These are phyloP conservation scores for Ceratina japonica DNA, from an alignment of 1,140 invertebrate species.

Conservation along the genomic window DNA sequence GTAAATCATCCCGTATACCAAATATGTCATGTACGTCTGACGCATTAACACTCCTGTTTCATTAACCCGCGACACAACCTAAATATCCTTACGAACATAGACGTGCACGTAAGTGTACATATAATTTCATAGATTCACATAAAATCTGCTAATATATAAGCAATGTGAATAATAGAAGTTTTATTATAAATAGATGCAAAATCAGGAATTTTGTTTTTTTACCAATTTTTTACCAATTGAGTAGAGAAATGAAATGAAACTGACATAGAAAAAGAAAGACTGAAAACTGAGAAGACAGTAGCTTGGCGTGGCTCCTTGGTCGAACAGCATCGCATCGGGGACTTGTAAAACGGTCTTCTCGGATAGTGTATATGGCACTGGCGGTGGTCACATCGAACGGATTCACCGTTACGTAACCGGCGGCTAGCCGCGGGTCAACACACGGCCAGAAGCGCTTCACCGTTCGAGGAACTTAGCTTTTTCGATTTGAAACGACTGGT, in stretches of 20 bases:
- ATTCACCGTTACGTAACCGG: conserved; percentile 74
- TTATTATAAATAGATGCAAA: too few species aligned
- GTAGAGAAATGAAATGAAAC: not conserved
- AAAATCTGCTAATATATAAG: too few species aligned
- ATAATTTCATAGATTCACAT: too few species aligned
- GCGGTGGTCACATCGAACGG: conserved; percentile 63
- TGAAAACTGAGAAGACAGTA: conserved; percentile 28
- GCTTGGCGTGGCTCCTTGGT: conserved; percentile 46
- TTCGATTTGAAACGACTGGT: conserved; percentile 60
- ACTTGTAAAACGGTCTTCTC: conserved; percentile 58
- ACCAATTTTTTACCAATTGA: too few species aligned
- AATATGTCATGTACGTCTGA: not conserved
- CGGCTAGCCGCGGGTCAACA: conserved; percentile 63
- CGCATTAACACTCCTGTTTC: conserved; percentile 5
- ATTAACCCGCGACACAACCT: conserved; percentile 14
- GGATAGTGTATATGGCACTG: conserved; percentile 61
- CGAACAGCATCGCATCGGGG: conserved; percentile 57
- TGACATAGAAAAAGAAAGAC: conserved; percentile 10
- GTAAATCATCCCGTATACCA: conserved; percentile 13
- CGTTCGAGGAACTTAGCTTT: conserved; percentile 58
- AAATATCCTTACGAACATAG: not conserved
- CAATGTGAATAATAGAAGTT: too few species aligned
- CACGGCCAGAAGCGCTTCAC: conserved; percentile 53
- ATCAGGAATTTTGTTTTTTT: too few species aligned
- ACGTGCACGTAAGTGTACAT: not conserved